These are phyloP conservation scores for Otolemur crassicaudatus DNA, from an alignment of 2,797 vertebrate genomes.

Conservation along the genomic window DNA sequence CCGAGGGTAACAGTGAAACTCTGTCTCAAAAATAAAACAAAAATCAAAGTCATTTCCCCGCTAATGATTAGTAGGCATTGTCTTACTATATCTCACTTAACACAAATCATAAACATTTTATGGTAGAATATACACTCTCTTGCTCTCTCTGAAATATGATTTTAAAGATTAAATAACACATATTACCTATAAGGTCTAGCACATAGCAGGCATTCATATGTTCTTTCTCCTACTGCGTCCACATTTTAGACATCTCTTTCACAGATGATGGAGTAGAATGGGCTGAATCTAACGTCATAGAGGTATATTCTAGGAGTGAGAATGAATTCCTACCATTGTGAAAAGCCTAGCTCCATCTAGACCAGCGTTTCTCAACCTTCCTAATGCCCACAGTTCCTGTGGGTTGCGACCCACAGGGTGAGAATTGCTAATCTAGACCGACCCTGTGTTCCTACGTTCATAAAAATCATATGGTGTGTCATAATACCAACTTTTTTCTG, in stretches of 20 bases:
- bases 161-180: slow-evolving; percentile 2
- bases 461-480: neutral
- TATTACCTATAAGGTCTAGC: neutral
- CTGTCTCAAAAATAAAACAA: too few species aligned
- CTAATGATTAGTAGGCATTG: neutral
- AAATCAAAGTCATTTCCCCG: neutral
- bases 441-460: neutral
- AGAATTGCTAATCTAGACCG: neutral
- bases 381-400: too few species aligned
- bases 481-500: neutral
- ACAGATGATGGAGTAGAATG: neutral
- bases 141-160: neutral
- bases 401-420: too few species aligned
- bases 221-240: neutral
- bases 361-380: too few species aligned
- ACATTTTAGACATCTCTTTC: neutral
- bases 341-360: neutral
- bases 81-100: neutral
- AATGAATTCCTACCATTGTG: neutral
- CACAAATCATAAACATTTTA: slow-evolving; percentile 1
- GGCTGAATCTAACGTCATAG: neutral
- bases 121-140: neutral
- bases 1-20: too few species aligned
- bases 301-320: neutral
- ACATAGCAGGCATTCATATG: neutral